A percentile compares a stretch with the other conserved stretches of the same genome.
phyloP scores from a whole-genome alignment of 2,113 vertebrate species.

The Martes martes region DNA sequence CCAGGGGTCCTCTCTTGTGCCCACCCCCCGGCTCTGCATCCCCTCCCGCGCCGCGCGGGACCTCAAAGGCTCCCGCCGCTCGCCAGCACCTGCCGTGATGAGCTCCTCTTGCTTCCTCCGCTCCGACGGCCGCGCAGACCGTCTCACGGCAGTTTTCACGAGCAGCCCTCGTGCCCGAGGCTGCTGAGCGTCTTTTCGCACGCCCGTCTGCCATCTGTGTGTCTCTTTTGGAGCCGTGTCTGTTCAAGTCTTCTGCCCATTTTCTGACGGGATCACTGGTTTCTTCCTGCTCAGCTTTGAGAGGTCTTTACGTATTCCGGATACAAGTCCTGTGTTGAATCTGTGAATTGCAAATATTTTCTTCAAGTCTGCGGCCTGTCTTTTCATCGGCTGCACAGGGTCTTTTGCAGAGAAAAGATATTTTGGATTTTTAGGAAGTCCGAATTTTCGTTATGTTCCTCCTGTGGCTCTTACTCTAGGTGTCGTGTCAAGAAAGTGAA shows the following conservation, averaged over 20 bases:
- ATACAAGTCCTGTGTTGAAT: neutral
- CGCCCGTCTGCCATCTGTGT: fast-evolving
- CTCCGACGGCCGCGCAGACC: fast-evolving
- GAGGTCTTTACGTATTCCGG: neutral
- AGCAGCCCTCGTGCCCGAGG: fast-evolving
- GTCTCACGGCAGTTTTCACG: fast-evolving
- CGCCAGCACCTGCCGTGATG: fast-evolving
- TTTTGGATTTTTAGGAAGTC: neutral
- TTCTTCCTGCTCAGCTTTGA: neutral
- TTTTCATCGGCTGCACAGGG: neutral
- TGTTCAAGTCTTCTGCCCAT: neutral
- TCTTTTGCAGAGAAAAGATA: neutral
- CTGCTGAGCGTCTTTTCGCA: fast-evolving
- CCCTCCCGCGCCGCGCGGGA: fast-evolving
- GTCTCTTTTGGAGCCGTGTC: too few relatives aligned
- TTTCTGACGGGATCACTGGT: neutral
- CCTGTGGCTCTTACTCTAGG: neutral
- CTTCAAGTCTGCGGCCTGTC: neutral
- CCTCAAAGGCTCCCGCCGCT: fast-evolving
- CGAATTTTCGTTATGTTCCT: neutral
- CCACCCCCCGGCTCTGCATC: fast-evolving
- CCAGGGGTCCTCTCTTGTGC: too few relatives aligned
- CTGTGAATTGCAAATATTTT: neutral
- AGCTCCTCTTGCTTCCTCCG: too few relatives aligned
- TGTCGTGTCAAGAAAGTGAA: neutral